A percentile compares a stretch with the other conserved stretches of the same genome.
Conservation (phyloP, 2,113 vertebrate genomes). For the Corydoras maculifer region DNA sequence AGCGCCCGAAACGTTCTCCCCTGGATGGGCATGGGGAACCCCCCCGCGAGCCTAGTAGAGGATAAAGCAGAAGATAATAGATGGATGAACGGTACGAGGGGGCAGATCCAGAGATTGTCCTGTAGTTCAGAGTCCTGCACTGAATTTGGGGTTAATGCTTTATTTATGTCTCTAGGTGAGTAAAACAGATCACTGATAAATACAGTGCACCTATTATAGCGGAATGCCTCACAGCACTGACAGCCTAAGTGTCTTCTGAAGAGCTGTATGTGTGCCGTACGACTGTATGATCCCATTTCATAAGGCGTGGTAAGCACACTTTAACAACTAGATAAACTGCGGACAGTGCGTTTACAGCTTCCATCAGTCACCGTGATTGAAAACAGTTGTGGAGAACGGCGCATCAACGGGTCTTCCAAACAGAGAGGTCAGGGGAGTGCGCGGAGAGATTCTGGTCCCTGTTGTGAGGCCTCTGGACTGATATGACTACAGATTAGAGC, state of each 20-base stretch:
- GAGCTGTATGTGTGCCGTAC: neutral
- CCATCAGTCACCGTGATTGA: conserved; percentile 5
- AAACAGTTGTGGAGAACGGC: neutral
- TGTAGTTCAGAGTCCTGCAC: too few species aligned
- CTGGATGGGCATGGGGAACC: too few species aligned
- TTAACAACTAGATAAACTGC: conserved; percentile 4
- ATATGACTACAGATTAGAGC: conserved; percentile 30
- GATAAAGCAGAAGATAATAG: too few species aligned
- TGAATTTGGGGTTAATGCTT: too few species aligned
- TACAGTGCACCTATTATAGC: too few species aligned
- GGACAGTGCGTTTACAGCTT: conserved; percentile 8
- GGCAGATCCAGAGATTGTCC: too few species aligned
- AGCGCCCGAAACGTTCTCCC: too few species aligned
- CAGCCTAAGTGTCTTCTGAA: neutral
- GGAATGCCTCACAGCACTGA: too few species aligned
- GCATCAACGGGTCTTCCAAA: conserved; percentile 19
- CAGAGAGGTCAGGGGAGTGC: conserved; percentile 23
- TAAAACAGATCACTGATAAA: too few species aligned
- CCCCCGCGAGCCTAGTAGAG: too few species aligned
- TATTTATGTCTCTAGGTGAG: too few species aligned
- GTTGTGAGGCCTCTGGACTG: conserved; percentile 20
- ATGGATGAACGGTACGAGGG: too few species aligned
- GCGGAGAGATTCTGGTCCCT: conserved; percentile 22
- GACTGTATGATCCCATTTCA: neutral
- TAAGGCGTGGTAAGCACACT: neutral